Evolutionary conservation across 2,888 invertebrate genomes (phyloP), one percentile per base, ranked within the genome.

Genomic region (Emmelina monodactyla): DNA sequence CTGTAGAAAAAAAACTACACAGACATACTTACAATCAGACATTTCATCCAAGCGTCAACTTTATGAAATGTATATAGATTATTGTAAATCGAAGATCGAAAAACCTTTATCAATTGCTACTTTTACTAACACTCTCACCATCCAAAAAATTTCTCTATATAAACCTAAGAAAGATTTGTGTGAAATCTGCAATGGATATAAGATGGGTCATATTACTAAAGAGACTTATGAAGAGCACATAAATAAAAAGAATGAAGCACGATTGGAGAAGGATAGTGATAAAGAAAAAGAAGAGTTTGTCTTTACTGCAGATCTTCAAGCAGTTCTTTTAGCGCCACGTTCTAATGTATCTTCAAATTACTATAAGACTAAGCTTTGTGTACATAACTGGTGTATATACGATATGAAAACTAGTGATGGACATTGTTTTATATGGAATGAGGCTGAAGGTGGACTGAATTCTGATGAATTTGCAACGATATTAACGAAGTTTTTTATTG

Each of bases 181-280:
- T 22, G 38, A 40, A 36, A 42, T 28, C 30, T 40, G 40, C 28
- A 28, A 33, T 22, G 33, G 28, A 25, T 32, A 36, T 35, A 38
- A 40, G 40, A 22, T 40, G 28, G 38, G 40, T 33, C 41, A 38
- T 37, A 29, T 38, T 31, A 31, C 38, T 34, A 28, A 40, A 33
- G 35, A 35, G 37, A 35, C 34, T 32, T 32, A 40, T 31, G 28
- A 33, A 32, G 38, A 38, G 25, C 40, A 43, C 32, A 31, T 36
- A 32, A 16, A 38, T 31, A 46, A 35, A 35, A 46, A 43, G 16
- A 32, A 43, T 14, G 37, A 43, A 39, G 46, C 44, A n/a, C n/a
- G n/a, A n/a, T n/a, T n/a, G n/a, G n/a, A n/a, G n/a, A n/a, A n/a
- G n/a, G n/a, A n/a, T n/a, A 22, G 15, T 13, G 42, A 45, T 37